Conservation (phyloP, 1,140 invertebrate genomes). For the Drosophila melanica region DNA sequence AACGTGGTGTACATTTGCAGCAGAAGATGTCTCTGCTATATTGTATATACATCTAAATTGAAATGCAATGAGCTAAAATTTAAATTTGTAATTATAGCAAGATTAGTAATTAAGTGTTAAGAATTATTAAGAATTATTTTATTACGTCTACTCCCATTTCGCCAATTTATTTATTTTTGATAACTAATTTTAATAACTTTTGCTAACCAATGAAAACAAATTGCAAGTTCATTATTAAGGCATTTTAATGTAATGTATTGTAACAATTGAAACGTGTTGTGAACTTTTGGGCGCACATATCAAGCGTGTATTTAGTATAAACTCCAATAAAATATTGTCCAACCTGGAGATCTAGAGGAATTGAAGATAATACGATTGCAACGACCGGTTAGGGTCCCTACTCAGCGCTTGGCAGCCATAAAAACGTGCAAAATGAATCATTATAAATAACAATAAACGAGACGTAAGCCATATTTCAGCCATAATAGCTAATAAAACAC, state of each 20-base stretch:
- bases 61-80: too few species aligned
- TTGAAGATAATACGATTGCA: slow-evolving; percentile 45
- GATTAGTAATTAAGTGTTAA: too few species aligned
- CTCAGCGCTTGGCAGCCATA: slow-evolving; percentile 65
- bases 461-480: slow-evolving; percentile 77
- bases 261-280: slow-evolving; percentile 11
- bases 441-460: slow-evolving; percentile 80
- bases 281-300: slow-evolving; percentile 1
- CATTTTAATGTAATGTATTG: too few species aligned
- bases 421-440: slow-evolving; percentile 78
- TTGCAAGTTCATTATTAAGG: too few species aligned
- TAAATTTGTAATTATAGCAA: too few species aligned
- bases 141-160: too few species aligned
- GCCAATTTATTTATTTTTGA: too few species aligned
- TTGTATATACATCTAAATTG: too few species aligned
- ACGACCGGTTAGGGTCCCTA: slow-evolving; percentile 40
- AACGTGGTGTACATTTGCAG: background rate
- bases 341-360: background rate
- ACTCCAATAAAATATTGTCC: slow-evolving; percentile 24
- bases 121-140: too few species aligned
- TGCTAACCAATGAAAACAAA: too few species aligned
- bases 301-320: slow-evolving; percentile 8
- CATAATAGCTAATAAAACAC: slow-evolving; percentile 81
- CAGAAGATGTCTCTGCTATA: background rate
- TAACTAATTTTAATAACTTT: too few species aligned